A percentile compares a stretch with the other conserved stretches of the same genome.
phyloP scores from a whole-genome alignment of 2,888 invertebrate species.

The Laspeyria flexula region DNA sequence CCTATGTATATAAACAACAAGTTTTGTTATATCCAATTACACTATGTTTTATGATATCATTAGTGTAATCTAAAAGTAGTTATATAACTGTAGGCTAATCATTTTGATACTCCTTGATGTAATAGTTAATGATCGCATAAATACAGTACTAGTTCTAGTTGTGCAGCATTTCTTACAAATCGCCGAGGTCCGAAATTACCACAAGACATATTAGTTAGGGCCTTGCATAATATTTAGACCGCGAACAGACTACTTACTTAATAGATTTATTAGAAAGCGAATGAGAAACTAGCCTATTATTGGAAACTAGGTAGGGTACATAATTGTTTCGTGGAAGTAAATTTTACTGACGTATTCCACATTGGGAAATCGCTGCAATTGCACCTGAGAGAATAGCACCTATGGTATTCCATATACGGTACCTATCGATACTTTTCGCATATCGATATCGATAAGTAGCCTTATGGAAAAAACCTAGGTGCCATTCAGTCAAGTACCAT shows the following conservation, averaged over 20 bases:
- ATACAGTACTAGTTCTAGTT: slow-evolving; percentile 7
- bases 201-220: slow-evolving; percentile 7
- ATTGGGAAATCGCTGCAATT: no score
- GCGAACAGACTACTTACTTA: slow-evolving; percentile 4
- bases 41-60: no score
- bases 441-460: no score
- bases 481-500: no score
- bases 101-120: neutral
- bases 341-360: no score
- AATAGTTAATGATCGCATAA: neutral
- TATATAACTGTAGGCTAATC: neutral
- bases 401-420: no score
- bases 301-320: neutral
- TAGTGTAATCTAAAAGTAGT: no score
- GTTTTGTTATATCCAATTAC: no score
- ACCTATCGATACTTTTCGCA: no score
- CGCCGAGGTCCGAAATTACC: neutral
- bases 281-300: slow-evolving; percentile 3
- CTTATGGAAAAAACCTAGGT: no score
- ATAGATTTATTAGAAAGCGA: slow-evolving; percentile 24
- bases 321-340: neutral
- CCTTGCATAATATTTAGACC: slow-evolving; percentile 25
- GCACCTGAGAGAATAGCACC: no score
- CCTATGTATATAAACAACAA: no score
- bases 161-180: slow-evolving; percentile 15